These are phyloP conservation scores for Mythimna albipuncta DNA, from an alignment of 2,888 invertebrate species.

Conservation along the genomic window DNA sequence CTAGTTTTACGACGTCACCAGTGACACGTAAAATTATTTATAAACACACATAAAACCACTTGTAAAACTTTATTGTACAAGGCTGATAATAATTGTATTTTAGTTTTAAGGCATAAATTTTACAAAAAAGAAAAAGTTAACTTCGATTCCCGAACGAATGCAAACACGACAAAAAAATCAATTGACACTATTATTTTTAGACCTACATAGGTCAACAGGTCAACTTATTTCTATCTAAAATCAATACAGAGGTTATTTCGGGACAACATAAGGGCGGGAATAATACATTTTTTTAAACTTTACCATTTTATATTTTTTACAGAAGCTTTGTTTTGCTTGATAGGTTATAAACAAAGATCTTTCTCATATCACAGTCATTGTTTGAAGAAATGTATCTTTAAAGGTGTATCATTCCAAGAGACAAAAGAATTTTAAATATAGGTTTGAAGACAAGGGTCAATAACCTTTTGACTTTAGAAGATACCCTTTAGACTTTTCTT, in stretches of 20 bases:
- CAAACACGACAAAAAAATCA: slow-evolving; percentile 22
- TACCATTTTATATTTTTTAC: neutral
- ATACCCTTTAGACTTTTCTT: slow-evolving; percentile 14
- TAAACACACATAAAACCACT: neutral
- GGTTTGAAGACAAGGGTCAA: slow-evolving; percentile 70
- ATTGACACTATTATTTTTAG: slow-evolving; percentile 32
- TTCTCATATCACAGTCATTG: slow-evolving; percentile 2
- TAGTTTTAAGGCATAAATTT: neutral
- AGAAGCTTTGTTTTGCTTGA: slow-evolving; percentile 34
- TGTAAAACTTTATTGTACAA: neutral
- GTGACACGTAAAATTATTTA: neutral
- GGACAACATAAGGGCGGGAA: neutral
- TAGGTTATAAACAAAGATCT: slow-evolving; percentile 34
- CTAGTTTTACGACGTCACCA: neutral
- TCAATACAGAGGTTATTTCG: neutral
- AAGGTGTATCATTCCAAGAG: slow-evolving; percentile 6
- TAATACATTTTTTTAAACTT: neutral
- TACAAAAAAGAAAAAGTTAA: neutral
- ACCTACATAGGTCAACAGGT: slow-evolving; percentile 32
- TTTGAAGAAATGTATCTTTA: neutral
- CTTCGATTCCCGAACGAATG: slow-evolving; percentile 24
- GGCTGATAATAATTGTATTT: neutral
- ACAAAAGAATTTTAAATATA: slow-evolving; percentile 52
- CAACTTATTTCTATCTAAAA: slow-evolving; percentile 24
- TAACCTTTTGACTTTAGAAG: slow-evolving; percentile 75